Evolutionary conservation across 2,113 vertebrate genomes (phyloP).

Genomic region (Morone chrysops): DNA sequence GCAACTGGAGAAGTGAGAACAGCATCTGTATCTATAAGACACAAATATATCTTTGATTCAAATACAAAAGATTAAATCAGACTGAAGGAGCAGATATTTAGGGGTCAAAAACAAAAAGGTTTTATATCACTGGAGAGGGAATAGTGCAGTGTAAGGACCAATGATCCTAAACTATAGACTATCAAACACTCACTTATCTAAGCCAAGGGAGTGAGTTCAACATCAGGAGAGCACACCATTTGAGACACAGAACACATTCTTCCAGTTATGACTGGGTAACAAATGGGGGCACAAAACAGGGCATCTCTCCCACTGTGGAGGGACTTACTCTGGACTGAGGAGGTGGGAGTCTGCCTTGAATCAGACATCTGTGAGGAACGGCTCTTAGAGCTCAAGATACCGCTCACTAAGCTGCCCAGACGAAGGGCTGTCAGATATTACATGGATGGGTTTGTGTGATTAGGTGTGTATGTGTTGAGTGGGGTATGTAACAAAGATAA

Average conservation of each 20-base stretch:
- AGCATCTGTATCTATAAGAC: constrained; percentile 16
- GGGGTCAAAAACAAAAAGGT: constrained; percentile 24
- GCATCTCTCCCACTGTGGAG: constrained; percentile 43
- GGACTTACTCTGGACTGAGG: constrained; percentile 90
- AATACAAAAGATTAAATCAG: constrained; percentile 6
- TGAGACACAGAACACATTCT: constrained; percentile 34
- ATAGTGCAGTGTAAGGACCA: not conserved
- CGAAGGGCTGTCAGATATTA: constrained; percentile 82
- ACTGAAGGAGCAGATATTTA: not conserved
- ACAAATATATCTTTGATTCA: constrained; percentile 10
- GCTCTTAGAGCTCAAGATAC: constrained; percentile 85
- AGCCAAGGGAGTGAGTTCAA: constrained; percentile 11
- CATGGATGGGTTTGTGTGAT: constrained; percentile 41
- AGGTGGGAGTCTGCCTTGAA: constrained; percentile 84
- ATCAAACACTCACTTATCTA: constrained; percentile 22
- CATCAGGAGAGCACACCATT: constrained; percentile 16
- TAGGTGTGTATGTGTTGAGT: constrained; percentile 23
- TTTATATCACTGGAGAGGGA: not conserved
- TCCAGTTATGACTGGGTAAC: constrained; percentile 33
- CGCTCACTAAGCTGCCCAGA: constrained; percentile 83
- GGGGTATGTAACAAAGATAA: constrained; percentile 27
- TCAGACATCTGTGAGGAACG: constrained; percentile 85
- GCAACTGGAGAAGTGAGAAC: constrained; percentile 17
- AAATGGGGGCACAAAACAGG: constrained; percentile 31
- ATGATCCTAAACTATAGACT: constrained; percentile 12